Evolutionary conservation across 2,888 invertebrate species (phyloP).

Genomic region (Isoperla grammatica): DNA sequence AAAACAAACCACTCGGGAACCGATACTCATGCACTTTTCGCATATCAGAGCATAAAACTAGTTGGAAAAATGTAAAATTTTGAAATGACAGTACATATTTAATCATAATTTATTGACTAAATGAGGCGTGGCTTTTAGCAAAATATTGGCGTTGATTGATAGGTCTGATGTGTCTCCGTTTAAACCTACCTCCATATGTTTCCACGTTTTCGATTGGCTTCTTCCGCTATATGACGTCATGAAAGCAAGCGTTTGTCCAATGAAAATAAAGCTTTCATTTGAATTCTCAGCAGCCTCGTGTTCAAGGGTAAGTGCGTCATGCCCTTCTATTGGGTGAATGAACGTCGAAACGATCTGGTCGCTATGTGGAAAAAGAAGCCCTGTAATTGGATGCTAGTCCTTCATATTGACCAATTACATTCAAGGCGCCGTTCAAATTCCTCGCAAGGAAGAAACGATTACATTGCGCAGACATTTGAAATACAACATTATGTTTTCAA

Average conservation of each 20-base stretch:
- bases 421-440: slow-evolving; percentile 27
- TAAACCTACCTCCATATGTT: slow-evolving; percentile 22
- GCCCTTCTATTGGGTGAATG: slow-evolving; percentile 30
- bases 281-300: slow-evolving; percentile 14
- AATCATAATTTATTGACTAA: slow-evolving; percentile 30
- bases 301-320: slow-evolving; percentile 30
- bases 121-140: slow-evolving; percentile 32
- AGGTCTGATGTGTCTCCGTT: slow-evolving; percentile 30
- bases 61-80: too few relatives aligned
- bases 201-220: slow-evolving; percentile 33
- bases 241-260: slow-evolving; percentile 31
- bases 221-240: slow-evolving; percentile 34
- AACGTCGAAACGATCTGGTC: slow-evolving; percentile 27
- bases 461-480: background rate
- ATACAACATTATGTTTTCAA: background rate
- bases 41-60: too few relatives aligned
- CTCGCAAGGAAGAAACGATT: slow-evolving; percentile 22
- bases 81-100: background rate
- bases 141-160: slow-evolving; percentile 33
- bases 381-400: slow-evolving; percentile 22
- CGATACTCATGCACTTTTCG: too few relatives aligned
- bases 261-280: slow-evolving; percentile 32
- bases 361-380: slow-evolving; percentile 25
- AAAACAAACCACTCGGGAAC: background rate
- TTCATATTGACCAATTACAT: slow-evolving; percentile 23